These are phyloP conservation scores for Smithornis capensis DNA, from an alignment of 2,113 vertebrate genomes.

Conservation along the genomic window DNA sequence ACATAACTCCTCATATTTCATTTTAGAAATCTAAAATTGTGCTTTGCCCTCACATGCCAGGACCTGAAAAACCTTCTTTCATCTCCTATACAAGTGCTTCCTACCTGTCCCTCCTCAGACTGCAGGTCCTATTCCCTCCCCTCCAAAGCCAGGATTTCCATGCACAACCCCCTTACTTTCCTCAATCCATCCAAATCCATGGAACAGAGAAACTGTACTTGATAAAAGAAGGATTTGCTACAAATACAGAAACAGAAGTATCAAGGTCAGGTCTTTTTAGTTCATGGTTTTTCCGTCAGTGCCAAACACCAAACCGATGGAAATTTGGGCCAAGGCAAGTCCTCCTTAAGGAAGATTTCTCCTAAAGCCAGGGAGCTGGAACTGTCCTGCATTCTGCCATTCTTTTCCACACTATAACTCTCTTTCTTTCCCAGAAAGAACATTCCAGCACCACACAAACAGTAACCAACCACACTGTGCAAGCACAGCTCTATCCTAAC, in stretches of 20 bases:
- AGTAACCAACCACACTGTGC: neutral
- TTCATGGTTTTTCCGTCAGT: neutral
- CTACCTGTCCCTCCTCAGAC: neutral
- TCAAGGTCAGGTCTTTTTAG: neutral
- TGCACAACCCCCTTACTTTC: neutral
- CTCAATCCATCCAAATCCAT: neutral
- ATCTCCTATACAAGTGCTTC: neutral
- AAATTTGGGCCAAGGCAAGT: neutral
- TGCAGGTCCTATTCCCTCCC: neutral
- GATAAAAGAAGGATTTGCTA: neutral
- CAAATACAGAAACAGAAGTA: neutral
- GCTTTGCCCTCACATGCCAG: neutral
- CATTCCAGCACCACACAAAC: neutral
- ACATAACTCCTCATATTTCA: neutral
- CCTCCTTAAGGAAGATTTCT: neutral
- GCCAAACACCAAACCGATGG: neutral
- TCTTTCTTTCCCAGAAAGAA: neutral
- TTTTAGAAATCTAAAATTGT: neutral
- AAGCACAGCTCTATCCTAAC: neutral
- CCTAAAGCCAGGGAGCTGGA: neutral
- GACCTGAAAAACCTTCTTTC: neutral
- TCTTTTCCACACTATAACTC: neutral
- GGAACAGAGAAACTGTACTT: neutral
- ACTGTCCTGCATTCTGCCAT: neutral
- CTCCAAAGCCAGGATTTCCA: neutral